Evolutionary conservation across 2,888 invertebrate genomes (phyloP), one percentile per base, ranked within the genome.

Genomic region (Smittia sp.): DNA sequence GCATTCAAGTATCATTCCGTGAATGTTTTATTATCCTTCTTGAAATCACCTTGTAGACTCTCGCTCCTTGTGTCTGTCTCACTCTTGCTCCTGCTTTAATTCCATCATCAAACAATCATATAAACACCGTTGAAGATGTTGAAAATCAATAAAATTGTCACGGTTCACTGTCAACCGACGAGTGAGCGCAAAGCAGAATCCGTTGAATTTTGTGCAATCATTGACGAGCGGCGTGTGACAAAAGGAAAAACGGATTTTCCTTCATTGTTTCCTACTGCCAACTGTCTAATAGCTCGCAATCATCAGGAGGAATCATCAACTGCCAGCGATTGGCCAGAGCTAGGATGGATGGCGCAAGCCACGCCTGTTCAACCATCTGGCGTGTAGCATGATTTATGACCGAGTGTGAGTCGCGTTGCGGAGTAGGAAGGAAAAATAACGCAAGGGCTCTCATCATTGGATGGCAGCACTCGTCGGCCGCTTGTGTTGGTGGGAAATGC

Each of bases 21-120:
- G 72, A n/a, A 72, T 72, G 72, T 72, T 72, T 72, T 70, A 70
- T 62, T 72, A 72, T 72, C 72, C 72, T 62, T 27, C 72, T 72
- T 27, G 62, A 72, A 72, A 72, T 72, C 72, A 72, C 72, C 72
- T 72, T 72, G 54, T 69, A 69, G 69, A 69, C 52, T 46, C 68
- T 20, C 32, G 6, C 25, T 58, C 58, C 46, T 46, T 46, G 32
- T 32, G 32, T n/a, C 46, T 46, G n/a, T 46, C 46, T 46, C 46
- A 46, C 46, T 46, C 46, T 52, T 15, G 58, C 58, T 70, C 22
- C 58, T 72, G 27, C 27, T 58, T 52, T 72, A 72, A 72, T 72
- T 72, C 72, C 62, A 62, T 72, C 38, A 54, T 72, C 72, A 72
- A 72, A 70, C 54, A 72, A 46, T 70, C 70, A 54, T 27, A 69